These are phyloP conservation scores for Syngnathus floridae DNA, from an alignment of 2,113 vertebrate species.

Conservation along the genomic window DNA sequence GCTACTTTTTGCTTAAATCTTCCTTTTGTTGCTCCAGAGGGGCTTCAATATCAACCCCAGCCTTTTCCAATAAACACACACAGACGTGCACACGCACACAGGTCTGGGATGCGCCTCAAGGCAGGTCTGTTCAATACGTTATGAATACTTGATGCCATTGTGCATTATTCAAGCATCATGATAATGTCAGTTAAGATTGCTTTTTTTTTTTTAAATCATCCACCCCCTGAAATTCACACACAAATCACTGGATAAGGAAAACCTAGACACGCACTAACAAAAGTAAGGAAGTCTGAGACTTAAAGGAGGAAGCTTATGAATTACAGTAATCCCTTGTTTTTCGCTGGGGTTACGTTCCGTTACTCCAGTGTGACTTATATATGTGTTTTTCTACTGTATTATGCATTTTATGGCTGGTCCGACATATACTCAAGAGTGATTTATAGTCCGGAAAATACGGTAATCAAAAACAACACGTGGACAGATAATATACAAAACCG, in stretches of 20 bases:
- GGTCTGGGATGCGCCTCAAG: constrained; percentile 47
- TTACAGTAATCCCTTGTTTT: not conserved
- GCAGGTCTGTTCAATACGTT: constrained; percentile 68
- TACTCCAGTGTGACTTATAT: not conserved
- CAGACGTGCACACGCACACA: constrained; percentile 26
- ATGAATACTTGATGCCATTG: constrained; percentile 72
- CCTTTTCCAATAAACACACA: constrained; percentile 8
- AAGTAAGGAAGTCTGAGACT: not conserved
- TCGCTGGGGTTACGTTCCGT: too few relatives aligned
- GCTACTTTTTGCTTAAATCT: constrained; percentile 7
- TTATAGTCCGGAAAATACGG: too few relatives aligned
- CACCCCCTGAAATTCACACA: not conserved
- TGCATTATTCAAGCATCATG: constrained; percentile 75
- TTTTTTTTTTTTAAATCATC: not conserved
- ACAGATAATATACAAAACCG: too few relatives aligned
- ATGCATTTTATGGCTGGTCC: too few relatives aligned
- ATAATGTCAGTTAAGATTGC: constrained; percentile 60
- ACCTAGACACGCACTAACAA: not conserved
- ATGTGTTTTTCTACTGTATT: too few relatives aligned
- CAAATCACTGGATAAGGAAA: not conserved
- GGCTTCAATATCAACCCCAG: constrained; percentile 13
- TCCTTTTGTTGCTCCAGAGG: constrained; percentile 14
- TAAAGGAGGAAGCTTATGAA: not conserved
- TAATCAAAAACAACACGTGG: too few relatives aligned
- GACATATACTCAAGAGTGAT: too few relatives aligned